Evolutionary conservation across 2,797 vertebrate genomes (phyloP).

Genomic region (Cuculus canorus): DNA sequence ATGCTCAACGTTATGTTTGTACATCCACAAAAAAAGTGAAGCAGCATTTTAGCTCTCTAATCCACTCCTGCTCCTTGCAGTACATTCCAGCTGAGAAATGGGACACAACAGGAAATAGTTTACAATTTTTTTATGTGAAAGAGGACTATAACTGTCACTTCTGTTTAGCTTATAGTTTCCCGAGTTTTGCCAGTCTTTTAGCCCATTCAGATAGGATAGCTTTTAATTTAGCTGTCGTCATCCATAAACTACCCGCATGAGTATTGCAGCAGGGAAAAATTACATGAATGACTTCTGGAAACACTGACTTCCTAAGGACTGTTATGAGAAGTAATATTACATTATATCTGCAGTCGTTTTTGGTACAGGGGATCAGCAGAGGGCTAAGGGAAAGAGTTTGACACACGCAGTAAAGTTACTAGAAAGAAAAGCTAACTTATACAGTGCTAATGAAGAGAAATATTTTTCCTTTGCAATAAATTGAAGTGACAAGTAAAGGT

Average conservation of each 20-base stretch:
- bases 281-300: slow-evolving; percentile 61
- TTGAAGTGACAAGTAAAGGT: neutral
- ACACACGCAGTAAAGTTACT: neutral
- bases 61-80: slow-evolving; percentile 78
- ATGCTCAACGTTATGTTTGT: neutral
- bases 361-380: neutral
- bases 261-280: slow-evolving; percentile 41
- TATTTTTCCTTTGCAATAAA: slow-evolving; percentile 20
- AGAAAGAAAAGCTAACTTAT: neutral
- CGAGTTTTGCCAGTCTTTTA: slow-evolving; percentile 77
- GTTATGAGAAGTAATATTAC: slow-evolving; percentile 37
- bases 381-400: neutral
- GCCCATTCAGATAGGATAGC: slow-evolving; percentile 71
- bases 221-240: slow-evolving; percentile 62
- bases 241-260: slow-evolving; percentile 42
- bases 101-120: slow-evolving; percentile 88
- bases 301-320: slow-evolving; percentile 23
- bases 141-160: slow-evolving; percentile 85
- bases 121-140: slow-evolving; percentile 75
- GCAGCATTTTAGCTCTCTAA: slow-evolving; percentile 57
- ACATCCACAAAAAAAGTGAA: slow-evolving; percentile 30
- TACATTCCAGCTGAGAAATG: slow-evolving; percentile 82
- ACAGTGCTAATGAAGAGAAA: slow-evolving; percentile 10
- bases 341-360: neutral
- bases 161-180: slow-evolving; percentile 79